Base-by-base conservation (phyloP, 1,140 invertebrate species). In the Drosophila serrata region DNA sequence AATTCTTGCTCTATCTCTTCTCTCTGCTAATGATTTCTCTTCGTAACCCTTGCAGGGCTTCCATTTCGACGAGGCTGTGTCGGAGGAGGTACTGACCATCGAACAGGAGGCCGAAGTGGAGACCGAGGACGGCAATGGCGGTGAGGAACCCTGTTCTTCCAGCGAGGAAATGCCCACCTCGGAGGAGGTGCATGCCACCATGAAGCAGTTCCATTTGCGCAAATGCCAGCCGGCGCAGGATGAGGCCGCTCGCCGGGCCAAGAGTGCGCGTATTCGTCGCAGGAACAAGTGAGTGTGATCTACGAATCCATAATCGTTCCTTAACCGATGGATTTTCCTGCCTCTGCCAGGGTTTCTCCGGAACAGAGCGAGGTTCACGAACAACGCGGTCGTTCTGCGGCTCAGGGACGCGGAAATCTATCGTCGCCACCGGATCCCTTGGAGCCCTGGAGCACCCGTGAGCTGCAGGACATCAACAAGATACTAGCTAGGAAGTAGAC, bases 381-480 rank as follows among this genome's bases (percentile, higher is more conserved):
- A 11, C 37, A 70, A 6, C 53, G 91, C 22, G 68, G 73, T 43
- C 58, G 88, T 59, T 92, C 93, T 51, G 92, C 93, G 58, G 92
- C 93, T 27, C 69, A 76, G 64, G 62, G 62, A 55, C 70, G 49
- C 85, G 76, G 68, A 60, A 46, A 61, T 78, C 12, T 13, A 6
- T 45, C 55, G 19, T 94, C 94, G 5, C 93, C 93, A 12, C 94
- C 94, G 3, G 95, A 96, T 93, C 95, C 95, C 11, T 91, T 96
- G 55, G 95, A 96, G 81, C 95, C 95, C 2, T 96, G 96, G 96
- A 96, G 95, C 90, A 96, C 95, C 19, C 93, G 94, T 64, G 94
- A 94, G 68, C 95, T 96, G 74, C 94, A 95, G 59, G 95, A 95
- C 91, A 96, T 96, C 93, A 96, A 96, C 92, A 94, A 95, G 72